Conservation (phyloP, 1,140 invertebrate species). For the Euschistus heros region DNA sequence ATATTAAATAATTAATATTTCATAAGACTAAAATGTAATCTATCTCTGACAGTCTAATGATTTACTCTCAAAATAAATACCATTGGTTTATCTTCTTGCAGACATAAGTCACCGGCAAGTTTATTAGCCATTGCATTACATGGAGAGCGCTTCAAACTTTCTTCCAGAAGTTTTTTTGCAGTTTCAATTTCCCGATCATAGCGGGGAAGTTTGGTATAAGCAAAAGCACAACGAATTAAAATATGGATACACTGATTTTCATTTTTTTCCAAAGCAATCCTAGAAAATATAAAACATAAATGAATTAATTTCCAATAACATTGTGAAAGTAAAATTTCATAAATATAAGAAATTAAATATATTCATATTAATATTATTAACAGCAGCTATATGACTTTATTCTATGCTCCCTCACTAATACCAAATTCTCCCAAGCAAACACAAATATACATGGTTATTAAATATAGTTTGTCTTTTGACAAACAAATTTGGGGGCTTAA, state of each 20-base stretch:
- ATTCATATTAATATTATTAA: not conserved
- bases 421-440: not conserved
- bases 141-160: not conserved
- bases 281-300: not conserved
- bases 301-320: not conserved
- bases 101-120: not conserved
- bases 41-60: too few relatives aligned
- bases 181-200: not conserved
- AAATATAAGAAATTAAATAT: not conserved
- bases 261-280: not conserved
- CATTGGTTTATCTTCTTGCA: not conserved
- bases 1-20: too few relatives aligned
- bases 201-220: not conserved
- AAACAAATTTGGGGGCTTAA: too few relatives aligned
- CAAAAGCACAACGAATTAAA: constrained; percentile 8
- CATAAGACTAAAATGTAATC: too few relatives aligned
- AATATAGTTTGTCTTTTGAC: not conserved
- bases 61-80: constrained; percentile 5
- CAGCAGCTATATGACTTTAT: not conserved
- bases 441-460: not conserved
- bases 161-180: not conserved
- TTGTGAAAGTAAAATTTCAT: too few relatives aligned
- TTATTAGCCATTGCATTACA: constrained; percentile 5
- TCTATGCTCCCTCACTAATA: not conserved
- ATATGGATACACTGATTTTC: not conserved